Conservation (phyloP, 2,113 vertebrate species). For the Acinonyx jubatus region DNA sequence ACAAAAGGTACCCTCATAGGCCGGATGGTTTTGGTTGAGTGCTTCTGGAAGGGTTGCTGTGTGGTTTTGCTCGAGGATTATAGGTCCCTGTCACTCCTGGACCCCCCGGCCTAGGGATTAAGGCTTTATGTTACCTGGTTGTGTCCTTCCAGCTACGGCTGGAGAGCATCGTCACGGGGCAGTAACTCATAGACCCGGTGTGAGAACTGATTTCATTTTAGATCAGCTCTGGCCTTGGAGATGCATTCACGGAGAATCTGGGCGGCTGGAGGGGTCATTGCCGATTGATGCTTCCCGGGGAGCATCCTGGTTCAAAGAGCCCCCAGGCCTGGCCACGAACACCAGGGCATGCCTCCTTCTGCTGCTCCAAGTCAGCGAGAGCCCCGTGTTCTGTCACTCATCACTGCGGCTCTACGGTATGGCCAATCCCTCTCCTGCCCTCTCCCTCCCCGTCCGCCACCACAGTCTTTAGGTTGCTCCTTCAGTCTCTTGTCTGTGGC, state of each 20-base stretch:
- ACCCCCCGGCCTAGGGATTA: neutral
- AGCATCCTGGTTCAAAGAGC: neutral
- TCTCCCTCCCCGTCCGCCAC: fast-evolving
- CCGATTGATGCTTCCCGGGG: neutral
- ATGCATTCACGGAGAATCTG: neutral
- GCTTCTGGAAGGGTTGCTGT: neutral
- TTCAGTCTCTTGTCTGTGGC: neutral
- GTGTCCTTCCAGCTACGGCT: neutral
- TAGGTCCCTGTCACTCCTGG: neutral
- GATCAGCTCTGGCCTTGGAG: neutral
- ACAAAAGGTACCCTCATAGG: neutral
- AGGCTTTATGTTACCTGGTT: neutral
- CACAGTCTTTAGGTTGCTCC: no score
- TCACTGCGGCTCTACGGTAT: fast-evolving
- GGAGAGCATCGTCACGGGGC: neutral
- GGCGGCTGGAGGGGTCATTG: neutral
- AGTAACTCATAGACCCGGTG: neutral
- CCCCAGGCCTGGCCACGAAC: neutral
- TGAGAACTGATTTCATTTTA: neutral
- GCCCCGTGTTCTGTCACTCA: neutral
- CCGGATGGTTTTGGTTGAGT: neutral
- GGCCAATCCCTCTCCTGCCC: neutral
- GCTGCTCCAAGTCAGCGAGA: neutral
- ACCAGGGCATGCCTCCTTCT: neutral
- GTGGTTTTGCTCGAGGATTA: neutral